These are phyloP conservation scores for Momotus momota DNA, from an alignment of 2,797 vertebrate genomes.

Conservation along the genomic window DNA sequence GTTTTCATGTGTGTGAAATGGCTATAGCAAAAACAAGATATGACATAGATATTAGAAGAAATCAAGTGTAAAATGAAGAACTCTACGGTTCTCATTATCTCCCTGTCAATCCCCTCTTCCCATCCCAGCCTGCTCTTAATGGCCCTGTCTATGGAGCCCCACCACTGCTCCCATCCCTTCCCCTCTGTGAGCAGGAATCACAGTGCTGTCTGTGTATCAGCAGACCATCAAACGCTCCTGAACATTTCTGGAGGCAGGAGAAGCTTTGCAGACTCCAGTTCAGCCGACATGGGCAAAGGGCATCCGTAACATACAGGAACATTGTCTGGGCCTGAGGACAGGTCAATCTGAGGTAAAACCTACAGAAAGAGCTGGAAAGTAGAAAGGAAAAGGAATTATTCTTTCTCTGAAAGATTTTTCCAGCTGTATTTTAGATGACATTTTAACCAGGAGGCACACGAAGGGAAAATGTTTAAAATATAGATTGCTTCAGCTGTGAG, in stretches of 20 bases:
- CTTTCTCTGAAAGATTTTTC: not conserved
- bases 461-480: conserved; percentile 13
- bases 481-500: not conserved
- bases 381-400: conserved; percentile 13
- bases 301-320: conserved; percentile 25
- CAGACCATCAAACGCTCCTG: not conserved
- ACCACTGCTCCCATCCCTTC: not conserved
- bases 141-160: not conserved
- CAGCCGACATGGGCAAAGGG: not conserved
- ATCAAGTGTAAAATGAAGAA: conserved; percentile 21
- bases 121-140: not conserved
- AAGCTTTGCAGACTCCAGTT: not conserved
- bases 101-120: not conserved
- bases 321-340: not conserved
- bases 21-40: not conserved
- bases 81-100: not conserved
- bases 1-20: not conserved
- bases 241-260: not conserved
- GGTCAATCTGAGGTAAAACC: not conserved
- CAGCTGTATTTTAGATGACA: not conserved
- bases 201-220: not conserved
- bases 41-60: not conserved
- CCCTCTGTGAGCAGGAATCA: not conserved
- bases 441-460: not conserved
- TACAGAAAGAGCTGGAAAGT: not conserved